Base-by-base conservation (phyloP, 2,797 vertebrate genomes). In the Spheniscus humboldti region DNA sequence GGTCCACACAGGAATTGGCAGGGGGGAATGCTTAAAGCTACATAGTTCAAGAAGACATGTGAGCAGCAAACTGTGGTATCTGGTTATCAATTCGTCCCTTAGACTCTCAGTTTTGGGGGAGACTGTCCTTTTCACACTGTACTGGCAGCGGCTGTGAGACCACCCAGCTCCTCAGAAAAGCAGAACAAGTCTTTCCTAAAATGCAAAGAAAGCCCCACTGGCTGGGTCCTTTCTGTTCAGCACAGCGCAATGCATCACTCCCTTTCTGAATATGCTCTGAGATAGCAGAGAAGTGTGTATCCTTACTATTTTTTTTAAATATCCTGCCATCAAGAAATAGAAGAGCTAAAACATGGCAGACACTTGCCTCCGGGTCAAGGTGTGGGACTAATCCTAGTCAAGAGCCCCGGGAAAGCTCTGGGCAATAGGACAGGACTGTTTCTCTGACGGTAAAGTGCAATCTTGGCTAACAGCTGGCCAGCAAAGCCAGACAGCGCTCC, bases 401-500 rank as follows among this genome's bases (percentile, higher is more conserved):
- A n/a, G 28, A 93, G 62, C 45, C 33, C n/a, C 0, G 0, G 35
- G 41, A 68, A 72, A 13, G 22, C n/a, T 41, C 86, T 55, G 52
- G 76, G 56, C 56, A 47, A 10, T 5, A 68, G 19, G 27, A 45
- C 71, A 89, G 53, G 25, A 16, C 25, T 24, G 23, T 17, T 73
- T 83, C 31, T 60, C 45, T 0, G 0, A 1, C 4, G 10, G 2
- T 16, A 9, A 94, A 73, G 19, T 0, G 5, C 24, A n/a, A 25
- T 7, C 31, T 33, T 17, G 41, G 37, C 62, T 47, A 31, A 20
- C 15, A 55, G 37, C 13, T 15, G 47, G n/a, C 28, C 37, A 22
- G 20, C 0, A 10, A 55, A 55, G 45, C 23, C 82, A 60, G 31
- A 6, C 3, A 48, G 6, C 31, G 6, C 59, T n/a, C 50, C 63